Evolutionary conservation across 2,888 invertebrate species (phyloP).

Genomic region (Rhimphoctona megacephalus): DNA sequence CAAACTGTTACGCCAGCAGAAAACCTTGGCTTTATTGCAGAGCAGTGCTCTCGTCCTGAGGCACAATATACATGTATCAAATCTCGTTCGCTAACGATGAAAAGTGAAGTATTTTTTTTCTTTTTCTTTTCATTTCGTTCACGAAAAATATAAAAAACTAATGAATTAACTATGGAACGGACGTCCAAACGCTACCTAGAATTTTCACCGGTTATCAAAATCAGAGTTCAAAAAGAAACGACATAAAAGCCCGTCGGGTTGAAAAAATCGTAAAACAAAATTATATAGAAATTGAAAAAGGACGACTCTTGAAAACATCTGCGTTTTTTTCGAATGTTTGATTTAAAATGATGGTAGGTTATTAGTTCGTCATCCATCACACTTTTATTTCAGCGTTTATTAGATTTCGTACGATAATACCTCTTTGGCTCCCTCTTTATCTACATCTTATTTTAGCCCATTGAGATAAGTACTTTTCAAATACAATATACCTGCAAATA

Average conservation of each 20-base stretch:
- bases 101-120: background rate
- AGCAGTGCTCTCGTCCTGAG: constrained; percentile 54
- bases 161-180: background rate
- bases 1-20: constrained; percentile 74
- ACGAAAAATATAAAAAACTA: background rate
- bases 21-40: constrained; percentile 81
- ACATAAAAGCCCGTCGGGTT: background rate
- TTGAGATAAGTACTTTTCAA: constrained; percentile 26
- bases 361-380: background rate
- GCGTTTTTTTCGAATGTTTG: background rate
- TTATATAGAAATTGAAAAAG: background rate
- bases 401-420: background rate
- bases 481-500: background rate
- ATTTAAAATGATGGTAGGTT: background rate
- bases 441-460: background rate
- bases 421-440: background rate
- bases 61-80: constrained; percentile 2
- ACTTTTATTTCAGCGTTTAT: background rate
- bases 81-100: background rate
- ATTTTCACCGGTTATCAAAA: background rate
- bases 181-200: background rate
- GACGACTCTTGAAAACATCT: background rate
- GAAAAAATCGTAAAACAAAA: background rate
- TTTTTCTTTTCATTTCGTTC: background rate
- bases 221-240: background rate